A percentile compares a stretch with the other conserved stretches of the same genome.
phyloP scores from a whole-genome alignment of 2,113 vertebrate species.

The Brachyistius frenatus region DNA sequence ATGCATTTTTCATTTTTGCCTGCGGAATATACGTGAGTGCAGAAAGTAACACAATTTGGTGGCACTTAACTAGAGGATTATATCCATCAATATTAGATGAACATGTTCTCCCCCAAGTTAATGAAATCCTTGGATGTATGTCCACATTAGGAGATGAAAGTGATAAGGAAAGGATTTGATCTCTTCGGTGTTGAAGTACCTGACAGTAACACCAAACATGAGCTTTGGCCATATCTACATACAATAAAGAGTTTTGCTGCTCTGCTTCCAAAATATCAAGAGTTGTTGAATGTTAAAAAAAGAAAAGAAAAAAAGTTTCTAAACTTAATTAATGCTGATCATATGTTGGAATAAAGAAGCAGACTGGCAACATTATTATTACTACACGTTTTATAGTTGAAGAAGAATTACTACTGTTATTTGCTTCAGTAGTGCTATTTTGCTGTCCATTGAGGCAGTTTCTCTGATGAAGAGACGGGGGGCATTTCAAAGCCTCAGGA shows the following conservation, averaged over 20 bases:
- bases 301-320: background rate
- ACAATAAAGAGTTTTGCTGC: background rate
- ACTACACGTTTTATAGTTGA: background rate
- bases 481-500: conserved; percentile 46
- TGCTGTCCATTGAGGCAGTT: conserved; percentile 29
- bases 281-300: background rate
- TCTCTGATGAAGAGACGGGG: conserved; percentile 41
- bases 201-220: conserved; percentile 18
- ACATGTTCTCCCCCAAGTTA: conserved; percentile 74
- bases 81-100: conserved; percentile 84
- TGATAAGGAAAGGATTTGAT: conserved; percentile 45
- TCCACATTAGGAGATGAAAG: conserved; percentile 57
- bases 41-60: conserved; percentile 81
- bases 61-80: conserved; percentile 81
- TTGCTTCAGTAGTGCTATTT: conserved; percentile 23
- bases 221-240: background rate
- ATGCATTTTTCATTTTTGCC: conserved; percentile 80
- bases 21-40: conserved; percentile 75
- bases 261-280: background rate
- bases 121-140: conserved; percentile 76
- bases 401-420: conserved; percentile 13
- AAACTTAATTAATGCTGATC: background rate
- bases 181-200: background rate
- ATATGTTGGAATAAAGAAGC: background rate
- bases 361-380: background rate